Evolutionary conservation across 2,888 invertebrate genomes (phyloP).

Genomic region (Epirrhoe alternata): DNA sequence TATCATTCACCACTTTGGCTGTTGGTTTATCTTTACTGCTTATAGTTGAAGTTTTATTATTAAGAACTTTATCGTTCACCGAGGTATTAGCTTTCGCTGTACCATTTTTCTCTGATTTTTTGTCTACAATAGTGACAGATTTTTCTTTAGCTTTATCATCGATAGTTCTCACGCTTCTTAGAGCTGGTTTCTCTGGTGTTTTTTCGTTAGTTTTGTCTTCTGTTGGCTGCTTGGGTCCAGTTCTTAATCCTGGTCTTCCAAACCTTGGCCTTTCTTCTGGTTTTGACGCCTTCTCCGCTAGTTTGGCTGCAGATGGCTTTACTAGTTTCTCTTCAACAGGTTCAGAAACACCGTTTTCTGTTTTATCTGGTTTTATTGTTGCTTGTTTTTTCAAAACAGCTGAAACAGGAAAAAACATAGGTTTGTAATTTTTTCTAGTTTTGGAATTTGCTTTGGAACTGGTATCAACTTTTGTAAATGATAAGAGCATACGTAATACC

Average conservation of each 20-base stretch:
- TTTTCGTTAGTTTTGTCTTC: slow-evolving; percentile 64
- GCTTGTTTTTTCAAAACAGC: slow-evolving; percentile 78
- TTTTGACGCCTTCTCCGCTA: slow-evolving; percentile 64
- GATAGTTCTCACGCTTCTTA: slow-evolving; percentile 73
- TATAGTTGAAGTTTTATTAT: slow-evolving; percentile 46
- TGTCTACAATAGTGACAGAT: slow-evolving; percentile 76
- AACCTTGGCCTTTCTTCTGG: slow-evolving; percentile 73
- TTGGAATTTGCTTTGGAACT: neutral
- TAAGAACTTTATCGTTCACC: slow-evolving; percentile 52
- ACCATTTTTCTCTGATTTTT: slow-evolving; percentile 66
- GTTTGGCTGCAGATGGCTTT: slow-evolving; percentile 75
- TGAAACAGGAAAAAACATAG: slow-evolving; percentile 53
- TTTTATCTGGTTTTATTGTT: slow-evolving; percentile 71
- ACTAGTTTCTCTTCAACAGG: slow-evolving; percentile 73
- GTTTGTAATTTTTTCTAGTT: neutral
- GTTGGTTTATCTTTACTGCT: slow-evolving; percentile 50
- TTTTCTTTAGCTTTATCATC: slow-evolving; percentile 78
- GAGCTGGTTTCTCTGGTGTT: slow-evolving; percentile 62
- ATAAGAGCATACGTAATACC: neutral
- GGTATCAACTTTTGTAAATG: neutral
- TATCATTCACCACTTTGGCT: slow-evolving; percentile 52
- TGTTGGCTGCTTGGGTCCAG: slow-evolving; percentile 41
- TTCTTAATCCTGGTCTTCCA: slow-evolving; percentile 64
- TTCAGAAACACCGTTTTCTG: slow-evolving; percentile 71
- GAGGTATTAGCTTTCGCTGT: slow-evolving; percentile 55